These are phyloP conservation scores for Campylorhamphus procurvoides DNA, from an alignment of 2,113 vertebrate genomes.

Conservation along the genomic window DNA sequence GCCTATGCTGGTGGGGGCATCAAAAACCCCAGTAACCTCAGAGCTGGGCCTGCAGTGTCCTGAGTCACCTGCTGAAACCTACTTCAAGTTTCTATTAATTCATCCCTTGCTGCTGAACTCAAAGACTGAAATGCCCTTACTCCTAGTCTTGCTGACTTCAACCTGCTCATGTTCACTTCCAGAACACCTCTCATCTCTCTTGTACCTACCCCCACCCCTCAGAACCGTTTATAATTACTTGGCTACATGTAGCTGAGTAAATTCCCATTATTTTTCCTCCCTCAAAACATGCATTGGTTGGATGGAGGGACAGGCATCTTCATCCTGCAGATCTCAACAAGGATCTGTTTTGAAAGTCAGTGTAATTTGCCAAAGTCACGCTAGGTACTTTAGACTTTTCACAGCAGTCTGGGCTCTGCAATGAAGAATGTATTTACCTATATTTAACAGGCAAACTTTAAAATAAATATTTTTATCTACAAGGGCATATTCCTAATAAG, in stretches of 20 bases:
- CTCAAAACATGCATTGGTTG: not conserved
- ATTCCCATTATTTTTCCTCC: not conserved
- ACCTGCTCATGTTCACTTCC: not conserved
- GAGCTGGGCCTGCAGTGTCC: not conserved
- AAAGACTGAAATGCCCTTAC: not conserved
- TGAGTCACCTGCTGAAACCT: not conserved
- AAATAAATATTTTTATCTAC: not conserved
- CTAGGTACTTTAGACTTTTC: not conserved
- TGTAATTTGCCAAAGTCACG: not conserved
- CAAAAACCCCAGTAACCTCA: not conserved
- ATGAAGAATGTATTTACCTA: not conserved
- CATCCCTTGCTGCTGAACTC: not conserved
- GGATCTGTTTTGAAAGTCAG: not conserved
- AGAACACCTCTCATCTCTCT: not conserved
- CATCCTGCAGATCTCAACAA: not conserved
- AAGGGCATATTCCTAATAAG: not conserved
- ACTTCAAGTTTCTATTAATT: not conserved
- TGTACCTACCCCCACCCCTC: not conserved
- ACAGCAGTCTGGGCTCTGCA: not conserved
- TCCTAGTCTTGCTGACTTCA: not conserved
- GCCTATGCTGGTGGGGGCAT: accelerated
- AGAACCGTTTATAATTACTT: not conserved
- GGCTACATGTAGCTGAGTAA: not conserved
- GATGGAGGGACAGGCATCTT: not conserved
- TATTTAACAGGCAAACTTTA: not conserved